These are phyloP conservation scores for Prorops nasuta DNA, from an alignment of 1,140 invertebrate genomes.

Conservation along the genomic window DNA sequence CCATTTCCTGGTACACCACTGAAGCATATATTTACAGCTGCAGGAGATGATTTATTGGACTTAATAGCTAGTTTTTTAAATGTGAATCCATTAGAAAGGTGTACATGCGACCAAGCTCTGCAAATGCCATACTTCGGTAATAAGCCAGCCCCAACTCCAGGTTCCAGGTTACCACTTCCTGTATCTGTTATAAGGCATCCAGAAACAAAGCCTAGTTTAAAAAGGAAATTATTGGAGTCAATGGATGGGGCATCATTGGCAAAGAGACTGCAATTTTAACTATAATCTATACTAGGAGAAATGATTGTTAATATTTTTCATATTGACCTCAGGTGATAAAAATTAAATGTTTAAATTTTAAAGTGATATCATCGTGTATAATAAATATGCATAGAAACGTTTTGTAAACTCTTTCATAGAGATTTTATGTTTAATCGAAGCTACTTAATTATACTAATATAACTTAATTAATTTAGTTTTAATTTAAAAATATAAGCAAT, in stretches of 20 bases:
- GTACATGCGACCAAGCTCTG: conserved; percentile 77
- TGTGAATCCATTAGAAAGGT: conserved; percentile 83
- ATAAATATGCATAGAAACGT: no score
- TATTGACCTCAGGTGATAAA: conserved; percentile 5
- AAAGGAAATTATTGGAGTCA: conserved; percentile 71
- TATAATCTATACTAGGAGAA: conserved; percentile 10
- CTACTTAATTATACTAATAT: no score
- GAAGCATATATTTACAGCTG: conserved; percentile 93
- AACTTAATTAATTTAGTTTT: no score
- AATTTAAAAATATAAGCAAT: no score
- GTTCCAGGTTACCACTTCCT: conserved; percentile 78
- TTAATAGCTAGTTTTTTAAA: conserved; percentile 77
- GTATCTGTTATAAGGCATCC: conserved; percentile 61
- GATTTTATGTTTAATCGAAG: no score
- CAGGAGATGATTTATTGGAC: conserved; percentile 87
- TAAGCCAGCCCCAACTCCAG: conserved; percentile 84
- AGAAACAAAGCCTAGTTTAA: conserved; percentile 68
- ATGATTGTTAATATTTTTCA: conserved; percentile 15
- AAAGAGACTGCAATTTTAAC: conserved; percentile 65
- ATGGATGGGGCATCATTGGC: conserved; percentile 68
- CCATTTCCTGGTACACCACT: conserved; percentile 78
- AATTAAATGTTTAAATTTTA: conserved; percentile 1
- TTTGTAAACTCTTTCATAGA: no score
- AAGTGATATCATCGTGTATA: no score
- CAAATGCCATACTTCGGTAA: conserved; percentile 86